These are phyloP conservation scores for Drosophila dunni DNA, from an alignment of 1,140 invertebrate species.

Conservation along the genomic window DNA sequence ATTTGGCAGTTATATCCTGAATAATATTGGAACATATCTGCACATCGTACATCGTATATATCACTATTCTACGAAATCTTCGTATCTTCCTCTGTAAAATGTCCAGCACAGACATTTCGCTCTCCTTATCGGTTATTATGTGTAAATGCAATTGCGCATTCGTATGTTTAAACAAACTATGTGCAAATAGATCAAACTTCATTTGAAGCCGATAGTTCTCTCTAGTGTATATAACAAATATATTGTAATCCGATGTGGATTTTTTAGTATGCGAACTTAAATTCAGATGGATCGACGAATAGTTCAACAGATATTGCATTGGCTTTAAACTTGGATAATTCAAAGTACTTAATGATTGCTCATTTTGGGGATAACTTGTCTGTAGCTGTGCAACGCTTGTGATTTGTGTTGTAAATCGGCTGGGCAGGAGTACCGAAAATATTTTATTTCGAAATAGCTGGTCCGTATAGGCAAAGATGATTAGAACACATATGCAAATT, in stretches of 20 bases:
- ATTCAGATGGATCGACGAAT: conserved; percentile 58
- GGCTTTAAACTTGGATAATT: conserved; percentile 54
- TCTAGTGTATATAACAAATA: conserved; percentile 79
- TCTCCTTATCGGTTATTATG: conserved; percentile 89
- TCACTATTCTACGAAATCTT: conserved; percentile 85
- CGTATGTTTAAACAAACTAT: conserved; percentile 86
- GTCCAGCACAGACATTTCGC: conserved; percentile 87
- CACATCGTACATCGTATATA: conserved; percentile 87
- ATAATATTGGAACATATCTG: conserved; percentile 87
- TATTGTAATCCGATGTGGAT: conserved; percentile 69
- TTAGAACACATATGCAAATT: conserved; percentile 66
- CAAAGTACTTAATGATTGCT: conserved; percentile 27
- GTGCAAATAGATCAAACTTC: conserved; percentile 87
- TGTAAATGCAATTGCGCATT: conserved; percentile 87
- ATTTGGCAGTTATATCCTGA: conserved; percentile 88
- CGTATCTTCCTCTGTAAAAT: conserved; percentile 85
- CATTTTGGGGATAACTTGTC: conserved; percentile 39
- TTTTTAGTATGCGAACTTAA: conserved; percentile 36
- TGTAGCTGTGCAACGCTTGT: conserved; percentile 49
- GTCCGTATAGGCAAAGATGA: conserved; percentile 73
- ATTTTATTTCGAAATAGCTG: conserved; percentile 69
- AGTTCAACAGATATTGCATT: conserved; percentile 66
- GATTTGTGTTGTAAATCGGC: conserved; percentile 48
- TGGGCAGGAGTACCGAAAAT: conserved; percentile 65
- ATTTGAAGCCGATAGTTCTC: conserved; percentile 86